Conservation (phyloP, 30 jellyfish, hydroid and myxozoan genomes). For the Turritopsis dohrnii region DNA sequence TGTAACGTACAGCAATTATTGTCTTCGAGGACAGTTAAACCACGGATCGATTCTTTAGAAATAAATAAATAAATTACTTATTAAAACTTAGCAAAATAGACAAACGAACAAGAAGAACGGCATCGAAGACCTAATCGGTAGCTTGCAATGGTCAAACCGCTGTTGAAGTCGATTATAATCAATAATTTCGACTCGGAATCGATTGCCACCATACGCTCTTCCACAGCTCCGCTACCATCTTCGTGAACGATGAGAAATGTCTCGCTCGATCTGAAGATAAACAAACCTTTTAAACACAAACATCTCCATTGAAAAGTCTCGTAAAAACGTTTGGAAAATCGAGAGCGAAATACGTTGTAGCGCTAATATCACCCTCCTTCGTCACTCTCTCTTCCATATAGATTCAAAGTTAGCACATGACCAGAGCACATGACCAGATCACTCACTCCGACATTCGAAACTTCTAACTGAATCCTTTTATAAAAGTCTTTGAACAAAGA, state of each 20-base stretch:
- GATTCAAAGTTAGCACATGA: too few relatives aligned
- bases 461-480: too few relatives aligned
- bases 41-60: slow-evolving; percentile 23
- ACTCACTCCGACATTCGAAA: too few relatives aligned
- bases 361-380: too few relatives aligned
- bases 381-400: too few relatives aligned
- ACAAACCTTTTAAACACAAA: not conserved
- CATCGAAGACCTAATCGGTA: slow-evolving; percentile 39
- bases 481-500: too few relatives aligned
- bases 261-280: slow-evolving; percentile 41
- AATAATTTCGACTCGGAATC: slow-evolving; percentile 37
- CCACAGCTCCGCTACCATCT: slow-evolving; percentile 19
- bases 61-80: not conserved
- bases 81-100: not conserved
- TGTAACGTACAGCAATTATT: not conserved
- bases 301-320: not conserved
- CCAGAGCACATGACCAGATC: too few relatives aligned
- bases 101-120: not conserved
- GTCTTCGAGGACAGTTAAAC: slow-evolving; percentile 14
- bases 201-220: slow-evolving; percentile 44
- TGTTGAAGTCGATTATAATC: slow-evolving; percentile 42
- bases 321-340: not conserved
- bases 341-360: too few relatives aligned
- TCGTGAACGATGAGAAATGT: slow-evolving; percentile 47
- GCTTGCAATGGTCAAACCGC: slow-evolving; percentile 40